These are phyloP conservation scores for Proisotoma minuta DNA, from an alignment of 2,888 invertebrate species.

Conservation along the genomic window DNA sequence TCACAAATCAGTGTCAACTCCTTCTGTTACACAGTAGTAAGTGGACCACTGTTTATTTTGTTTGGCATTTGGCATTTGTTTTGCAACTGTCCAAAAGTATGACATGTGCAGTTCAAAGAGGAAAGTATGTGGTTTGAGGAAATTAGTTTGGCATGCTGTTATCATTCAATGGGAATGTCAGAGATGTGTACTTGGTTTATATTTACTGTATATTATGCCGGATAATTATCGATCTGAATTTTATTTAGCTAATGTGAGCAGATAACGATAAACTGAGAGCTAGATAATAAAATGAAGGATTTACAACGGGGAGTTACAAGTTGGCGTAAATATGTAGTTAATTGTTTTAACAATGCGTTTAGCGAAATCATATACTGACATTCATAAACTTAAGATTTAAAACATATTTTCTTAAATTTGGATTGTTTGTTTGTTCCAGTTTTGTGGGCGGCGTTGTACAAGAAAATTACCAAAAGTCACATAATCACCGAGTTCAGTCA, in stretches of 20 bases:
- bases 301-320: background rate
- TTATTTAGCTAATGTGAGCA: background rate
- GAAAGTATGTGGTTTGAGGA: too few species aligned
- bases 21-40: conserved; percentile 44
- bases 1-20: conserved; percentile 47
- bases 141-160: too few species aligned
- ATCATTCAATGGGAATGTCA: too few species aligned
- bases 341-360: background rate
- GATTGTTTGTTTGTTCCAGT: background rate
- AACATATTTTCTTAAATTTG: background rate
- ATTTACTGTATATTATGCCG: background rate
- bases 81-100: too few species aligned
- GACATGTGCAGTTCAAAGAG: too few species aligned
- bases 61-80: too few species aligned
- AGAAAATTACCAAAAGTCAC: background rate
- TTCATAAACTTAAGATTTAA: background rate
- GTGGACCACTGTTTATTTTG: too few species aligned
- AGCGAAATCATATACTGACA: background rate
- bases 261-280: background rate
- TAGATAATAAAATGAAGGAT: background rate
- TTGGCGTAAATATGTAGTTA: background rate
- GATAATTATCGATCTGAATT: conserved; percentile 1
- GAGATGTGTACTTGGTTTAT: too few species aligned
- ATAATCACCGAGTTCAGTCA: conserved; percentile 17
- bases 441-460: background rate